These are phyloP conservation scores for Aplocera efformata DNA, from an alignment of 2,888 invertebrate species.

Conservation along the genomic window DNA sequence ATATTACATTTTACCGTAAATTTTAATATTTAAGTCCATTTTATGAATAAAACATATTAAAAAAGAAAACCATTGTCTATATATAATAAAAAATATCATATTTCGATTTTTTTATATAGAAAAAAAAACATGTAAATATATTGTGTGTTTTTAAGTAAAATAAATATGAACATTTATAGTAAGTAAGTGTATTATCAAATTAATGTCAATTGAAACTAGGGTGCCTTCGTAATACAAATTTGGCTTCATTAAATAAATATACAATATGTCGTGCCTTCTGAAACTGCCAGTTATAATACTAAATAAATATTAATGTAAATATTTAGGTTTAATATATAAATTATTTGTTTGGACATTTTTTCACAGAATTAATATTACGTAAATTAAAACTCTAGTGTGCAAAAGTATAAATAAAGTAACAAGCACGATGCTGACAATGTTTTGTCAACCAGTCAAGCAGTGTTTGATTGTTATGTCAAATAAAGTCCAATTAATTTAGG, in stretches of 20 bases:
- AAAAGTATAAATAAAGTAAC: too few species aligned
- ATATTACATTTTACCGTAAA: too few species aligned
- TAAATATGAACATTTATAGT: constrained; percentile 2
- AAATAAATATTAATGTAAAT: constrained; percentile 63
- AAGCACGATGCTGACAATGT: too few species aligned
- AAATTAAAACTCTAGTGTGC: background rate
- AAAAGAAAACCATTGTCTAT: too few species aligned
- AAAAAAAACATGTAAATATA: too few species aligned
- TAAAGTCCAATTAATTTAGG: too few species aligned
- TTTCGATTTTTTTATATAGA: too few species aligned
- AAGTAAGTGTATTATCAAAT: constrained; percentile 8
- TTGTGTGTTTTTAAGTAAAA: too few species aligned
- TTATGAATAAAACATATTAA: too few species aligned
- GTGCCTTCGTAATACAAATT: constrained; percentile 11
- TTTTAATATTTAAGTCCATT: too few species aligned
- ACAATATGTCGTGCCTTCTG: constrained; percentile 58
- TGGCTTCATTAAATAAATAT: constrained; percentile 2
- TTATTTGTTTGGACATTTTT: constrained; percentile 46
- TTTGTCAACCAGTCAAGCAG: background rate
- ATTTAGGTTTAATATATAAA: constrained; percentile 42
- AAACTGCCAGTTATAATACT: constrained; percentile 76
- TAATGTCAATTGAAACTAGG: constrained; percentile 10
- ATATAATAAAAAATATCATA: too few species aligned
- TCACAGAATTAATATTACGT: constrained; percentile 44
- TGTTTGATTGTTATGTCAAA: too few species aligned